Conservation (phyloP, 2,797 vertebrate genomes). For the Tauraco hartlaubi region DNA sequence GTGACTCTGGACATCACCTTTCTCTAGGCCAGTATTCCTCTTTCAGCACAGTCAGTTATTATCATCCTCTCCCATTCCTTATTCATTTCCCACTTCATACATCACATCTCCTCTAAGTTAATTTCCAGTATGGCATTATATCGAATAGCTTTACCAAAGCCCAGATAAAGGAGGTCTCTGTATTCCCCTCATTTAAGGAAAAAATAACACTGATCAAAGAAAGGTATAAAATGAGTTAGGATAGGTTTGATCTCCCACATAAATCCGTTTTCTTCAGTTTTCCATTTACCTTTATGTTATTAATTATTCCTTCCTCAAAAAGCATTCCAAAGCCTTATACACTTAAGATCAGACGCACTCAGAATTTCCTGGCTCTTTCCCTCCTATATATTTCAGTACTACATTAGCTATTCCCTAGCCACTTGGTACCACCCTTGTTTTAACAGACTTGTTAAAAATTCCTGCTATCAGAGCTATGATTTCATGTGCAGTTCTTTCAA, state of each 20-base stretch:
- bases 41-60: neutral
- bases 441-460: neutral
- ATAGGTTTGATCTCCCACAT: neutral
- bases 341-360: neutral
- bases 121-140: neutral
- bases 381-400: neutral
- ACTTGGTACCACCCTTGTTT: slow-evolving; percentile 21
- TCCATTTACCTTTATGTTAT: slow-evolving; percentile 26
- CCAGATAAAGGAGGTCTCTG: neutral
- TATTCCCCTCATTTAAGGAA: neutral
- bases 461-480: neutral
- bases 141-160: neutral
- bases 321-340: neutral
- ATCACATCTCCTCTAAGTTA: neutral
- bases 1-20: neutral
- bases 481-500: neutral
- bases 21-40: neutral
- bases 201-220: neutral
- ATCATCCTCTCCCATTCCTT: neutral
- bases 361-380: slow-evolving; percentile 7
- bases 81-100: neutral
- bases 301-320: slow-evolving; percentile 11
- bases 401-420: neutral
- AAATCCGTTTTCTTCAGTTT: neutral
- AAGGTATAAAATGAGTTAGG: neutral